Evolutionary conservation across 2,797 vertebrate genomes (phyloP).

Genomic region (Enteromius paludinosus): DNA sequence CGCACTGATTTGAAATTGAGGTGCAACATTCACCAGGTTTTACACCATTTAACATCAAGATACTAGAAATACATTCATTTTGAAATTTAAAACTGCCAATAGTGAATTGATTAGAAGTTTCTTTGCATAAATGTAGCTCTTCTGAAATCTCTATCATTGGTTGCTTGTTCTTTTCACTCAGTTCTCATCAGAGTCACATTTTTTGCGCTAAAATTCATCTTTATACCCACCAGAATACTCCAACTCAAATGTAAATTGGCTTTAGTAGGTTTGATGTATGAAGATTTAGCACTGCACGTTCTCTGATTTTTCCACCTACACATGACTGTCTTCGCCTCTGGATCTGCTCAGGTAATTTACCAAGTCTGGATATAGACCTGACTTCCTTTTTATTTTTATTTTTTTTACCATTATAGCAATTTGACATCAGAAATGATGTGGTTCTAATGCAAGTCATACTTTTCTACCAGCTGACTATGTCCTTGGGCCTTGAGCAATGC

Average conservation of each 20-base stretch:
- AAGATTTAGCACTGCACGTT: neutral
- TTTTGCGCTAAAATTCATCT: neutral
- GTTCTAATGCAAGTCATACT: conserved; percentile 1
- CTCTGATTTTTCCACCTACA: conserved; percentile 8
- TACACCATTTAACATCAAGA: neutral
- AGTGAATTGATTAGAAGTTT: neutral
- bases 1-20: neutral
- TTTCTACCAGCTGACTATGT: conserved; percentile 10
- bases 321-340: neutral
- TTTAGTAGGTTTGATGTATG: neutral
- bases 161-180: neutral
- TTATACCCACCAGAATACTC: neutral
- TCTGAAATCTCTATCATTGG: neutral
- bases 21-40: neutral
- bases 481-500: neutral
- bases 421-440: neutral
- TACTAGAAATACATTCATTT: neutral
- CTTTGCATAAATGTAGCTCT: neutral
- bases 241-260: neutral
- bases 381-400: neutral
- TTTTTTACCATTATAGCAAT: neutral
- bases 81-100: neutral
- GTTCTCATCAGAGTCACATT: neutral
- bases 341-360: neutral
- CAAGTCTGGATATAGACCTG: neutral